A percentile compares a stretch with the other conserved stretches of the same genome.
Evolutionary conservation across 2,113 vertebrate species (phyloP).

Genomic region (Misgurnus anguillicaudatus): DNA sequence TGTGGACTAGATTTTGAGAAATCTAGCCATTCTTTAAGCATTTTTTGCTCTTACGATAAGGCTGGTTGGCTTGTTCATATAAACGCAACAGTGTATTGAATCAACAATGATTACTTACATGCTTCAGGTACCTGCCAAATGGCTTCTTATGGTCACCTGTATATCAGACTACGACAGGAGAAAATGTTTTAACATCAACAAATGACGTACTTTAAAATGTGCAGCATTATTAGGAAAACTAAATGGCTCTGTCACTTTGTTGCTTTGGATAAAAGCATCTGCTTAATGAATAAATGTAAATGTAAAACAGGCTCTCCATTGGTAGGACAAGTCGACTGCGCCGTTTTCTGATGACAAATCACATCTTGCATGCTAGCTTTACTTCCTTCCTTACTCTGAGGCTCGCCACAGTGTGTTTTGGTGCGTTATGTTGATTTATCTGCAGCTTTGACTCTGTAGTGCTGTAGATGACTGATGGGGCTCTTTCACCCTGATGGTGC

Average conservation of each 20-base stretch:
- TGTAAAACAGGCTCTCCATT: background rate
- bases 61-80: too few relatives aligned
- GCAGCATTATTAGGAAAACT: too few relatives aligned
- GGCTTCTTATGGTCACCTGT: background rate
- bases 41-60: too few relatives aligned
- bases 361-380: background rate
- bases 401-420: background rate
- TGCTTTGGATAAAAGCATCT: too few relatives aligned
- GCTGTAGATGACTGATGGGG: conserved; percentile 45
- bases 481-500: conserved; percentile 51
- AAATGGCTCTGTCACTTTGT: too few relatives aligned
- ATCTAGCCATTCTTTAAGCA: too few relatives aligned
- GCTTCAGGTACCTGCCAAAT: too few relatives aligned
- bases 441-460: conserved; percentile 43
- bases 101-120: too few relatives aligned
- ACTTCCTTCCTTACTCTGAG: background rate
- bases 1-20: too few relatives aligned
- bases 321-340: too few relatives aligned
- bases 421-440: conserved; percentile 58
- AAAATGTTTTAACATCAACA: background rate
- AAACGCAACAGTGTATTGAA: too few relatives aligned
- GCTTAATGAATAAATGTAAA: background rate
- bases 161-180: background rate
- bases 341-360: background rate
- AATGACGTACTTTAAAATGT: background rate